phyloP scores from a whole-genome alignment of 2,797 vertebrate species.

The Galagoides demidoff region DNA sequence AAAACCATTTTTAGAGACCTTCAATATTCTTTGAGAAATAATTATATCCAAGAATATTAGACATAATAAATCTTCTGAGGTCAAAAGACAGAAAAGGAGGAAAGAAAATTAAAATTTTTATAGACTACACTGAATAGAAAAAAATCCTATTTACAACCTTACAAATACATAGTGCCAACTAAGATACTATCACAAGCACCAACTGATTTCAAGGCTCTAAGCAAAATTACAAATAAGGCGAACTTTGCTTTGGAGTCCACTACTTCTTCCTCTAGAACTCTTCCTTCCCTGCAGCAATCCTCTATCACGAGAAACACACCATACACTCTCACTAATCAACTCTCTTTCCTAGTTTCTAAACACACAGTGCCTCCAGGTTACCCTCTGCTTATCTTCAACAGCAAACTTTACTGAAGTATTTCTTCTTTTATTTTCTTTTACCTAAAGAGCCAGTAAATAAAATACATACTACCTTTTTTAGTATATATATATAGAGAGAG shows the following conservation, averaged over 20 bases:
- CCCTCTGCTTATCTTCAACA: background rate
- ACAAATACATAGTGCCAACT: background rate
- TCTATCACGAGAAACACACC: background rate
- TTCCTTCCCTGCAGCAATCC: background rate
- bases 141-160: background rate
- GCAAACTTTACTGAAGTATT: background rate
- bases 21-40: conserved; percentile 16
- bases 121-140: background rate
- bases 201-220: background rate
- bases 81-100: background rate
- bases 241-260: background rate
- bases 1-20: background rate
- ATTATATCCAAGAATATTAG: background rate
- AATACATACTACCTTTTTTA: background rate
- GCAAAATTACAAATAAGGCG: background rate
- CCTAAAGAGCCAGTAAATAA: background rate
- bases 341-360: background rate
- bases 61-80: conserved; percentile 23
- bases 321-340: background rate
- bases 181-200: background rate
- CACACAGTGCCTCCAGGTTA: background rate
- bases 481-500: too few species aligned
- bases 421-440: conserved; percentile 21
- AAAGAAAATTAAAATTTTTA: background rate
- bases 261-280: background rate